Percentiles rank a stretch among this genome's conserved stretches.
phyloP scores from a whole-genome alignment of 1,140 invertebrate species.

The Diprion similis region DNA sequence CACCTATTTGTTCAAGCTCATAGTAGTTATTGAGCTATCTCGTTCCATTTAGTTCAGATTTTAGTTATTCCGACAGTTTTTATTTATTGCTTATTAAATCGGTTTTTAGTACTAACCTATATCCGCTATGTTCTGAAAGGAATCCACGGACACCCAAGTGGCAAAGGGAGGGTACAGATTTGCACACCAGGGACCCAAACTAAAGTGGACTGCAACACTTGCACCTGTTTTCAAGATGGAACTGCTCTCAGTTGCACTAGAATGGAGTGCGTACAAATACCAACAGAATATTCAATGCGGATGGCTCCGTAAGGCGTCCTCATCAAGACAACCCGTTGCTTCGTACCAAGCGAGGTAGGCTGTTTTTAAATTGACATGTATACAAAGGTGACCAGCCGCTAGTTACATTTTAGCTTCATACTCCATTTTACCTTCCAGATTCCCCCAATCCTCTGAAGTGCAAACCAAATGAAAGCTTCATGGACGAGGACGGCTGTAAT shows the following conservation, averaged over 20 bases:
- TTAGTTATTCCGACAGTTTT: no score
- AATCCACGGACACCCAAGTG: background rate
- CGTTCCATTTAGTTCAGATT: no score
- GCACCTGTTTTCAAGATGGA: conserved; percentile 9
- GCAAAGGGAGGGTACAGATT: background rate
- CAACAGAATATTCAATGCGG: conserved; percentile 4
- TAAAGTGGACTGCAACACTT: conserved; percentile 15
- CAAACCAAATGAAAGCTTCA: background rate
- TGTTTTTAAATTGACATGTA: no score
- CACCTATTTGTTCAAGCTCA: no score
- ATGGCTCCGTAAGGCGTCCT: conserved; percentile 1
- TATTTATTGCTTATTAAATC: no score
- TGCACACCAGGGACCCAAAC: conserved; percentile 11
- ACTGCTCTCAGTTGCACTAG: conserved; percentile 5
- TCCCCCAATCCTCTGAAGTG: background rate
- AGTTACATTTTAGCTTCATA: no score
- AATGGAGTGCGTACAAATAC: conserved; percentile 2
- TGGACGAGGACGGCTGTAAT: conserved; percentile 3
- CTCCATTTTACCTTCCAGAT: background rate
- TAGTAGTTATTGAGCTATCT: no score
- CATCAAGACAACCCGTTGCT: conserved; percentile 7
- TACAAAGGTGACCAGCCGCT: no score
- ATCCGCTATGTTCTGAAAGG: background rate
- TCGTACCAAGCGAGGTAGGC: background rate
- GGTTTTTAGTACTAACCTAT: no score